These are phyloP conservation scores for Xestobium rufovillosum DNA, from an alignment of 2,888 invertebrate species.

Conservation along the genomic window DNA sequence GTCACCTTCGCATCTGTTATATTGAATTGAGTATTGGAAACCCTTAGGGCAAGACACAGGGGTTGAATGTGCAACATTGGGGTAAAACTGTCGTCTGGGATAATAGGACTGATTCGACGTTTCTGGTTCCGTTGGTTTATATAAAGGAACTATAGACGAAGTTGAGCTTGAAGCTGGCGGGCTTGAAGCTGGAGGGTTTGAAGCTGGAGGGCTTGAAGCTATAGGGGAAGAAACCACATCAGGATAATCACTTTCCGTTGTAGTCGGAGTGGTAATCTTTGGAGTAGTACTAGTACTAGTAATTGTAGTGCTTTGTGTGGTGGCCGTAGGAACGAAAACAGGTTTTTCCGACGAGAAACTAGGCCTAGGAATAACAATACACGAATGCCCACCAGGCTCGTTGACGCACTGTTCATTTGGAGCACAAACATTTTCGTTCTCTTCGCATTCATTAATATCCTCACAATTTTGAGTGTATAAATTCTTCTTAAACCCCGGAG, in stretches of 20 bases:
- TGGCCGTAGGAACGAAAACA: constrained; percentile 8
- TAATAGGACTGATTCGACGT: too few species aligned
- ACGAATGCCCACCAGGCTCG: constrained; percentile 58
- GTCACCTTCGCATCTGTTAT: constrained; percentile 27
- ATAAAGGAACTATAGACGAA: too few species aligned
- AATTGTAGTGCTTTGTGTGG: constrained; percentile 5
- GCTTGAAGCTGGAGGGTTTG: background rate
- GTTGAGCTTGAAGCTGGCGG: constrained; percentile 4
- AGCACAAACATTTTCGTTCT: constrained; percentile 52
- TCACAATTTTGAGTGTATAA: constrained; percentile 49
- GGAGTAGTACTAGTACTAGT: constrained; percentile 15
- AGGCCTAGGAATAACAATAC: constrained; percentile 38
- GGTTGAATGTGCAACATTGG: background rate
- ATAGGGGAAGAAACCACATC: too few species aligned
- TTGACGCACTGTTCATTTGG: constrained; percentile 58
- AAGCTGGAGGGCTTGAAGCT: background rate
- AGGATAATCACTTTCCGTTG: constrained; percentile 4
- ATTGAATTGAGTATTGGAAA: constrained; percentile 22
- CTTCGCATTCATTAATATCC: constrained; percentile 73
- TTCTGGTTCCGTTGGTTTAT: background rate
- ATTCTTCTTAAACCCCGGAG: constrained; percentile 58
- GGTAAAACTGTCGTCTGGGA: background rate
- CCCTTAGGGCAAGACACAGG: constrained; percentile 27
- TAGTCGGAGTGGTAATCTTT: constrained; percentile 14
- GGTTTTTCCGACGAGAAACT: too few species aligned